Conservation (phyloP, 2,113 vertebrate species). For the Jacana jacana region DNA sequence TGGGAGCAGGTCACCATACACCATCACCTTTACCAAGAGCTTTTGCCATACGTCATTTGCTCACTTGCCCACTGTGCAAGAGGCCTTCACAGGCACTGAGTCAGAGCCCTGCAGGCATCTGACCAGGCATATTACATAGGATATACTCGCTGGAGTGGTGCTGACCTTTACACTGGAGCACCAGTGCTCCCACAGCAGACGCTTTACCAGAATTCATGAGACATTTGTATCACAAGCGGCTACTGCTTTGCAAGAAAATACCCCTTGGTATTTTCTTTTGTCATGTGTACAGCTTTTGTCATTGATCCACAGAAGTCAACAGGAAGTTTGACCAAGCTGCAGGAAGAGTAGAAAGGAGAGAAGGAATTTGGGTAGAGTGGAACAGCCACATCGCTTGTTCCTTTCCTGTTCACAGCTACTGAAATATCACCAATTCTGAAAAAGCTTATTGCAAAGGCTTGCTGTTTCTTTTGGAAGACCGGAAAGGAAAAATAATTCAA, state of each 20-base stretch:
- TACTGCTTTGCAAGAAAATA: not conserved
- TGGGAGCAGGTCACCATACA: not conserved
- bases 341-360: not conserved
- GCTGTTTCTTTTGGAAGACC: not conserved
- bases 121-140: not conserved
- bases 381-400: not conserved
- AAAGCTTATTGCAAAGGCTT: not conserved
- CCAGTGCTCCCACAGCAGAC: not conserved
- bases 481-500: not conserved
- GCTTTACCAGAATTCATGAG: not conserved
- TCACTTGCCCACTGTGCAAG: not conserved
- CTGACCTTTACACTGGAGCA: not conserved
- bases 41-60: not conserved
- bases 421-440: not conserved
- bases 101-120: not conserved
- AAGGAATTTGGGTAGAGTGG: not conserved
- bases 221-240: not conserved
- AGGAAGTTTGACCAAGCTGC: not conserved
- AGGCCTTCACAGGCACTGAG: rapidly evolving
- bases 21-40: not conserved
- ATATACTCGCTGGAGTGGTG: not conserved
- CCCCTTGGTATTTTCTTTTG: too few species aligned
- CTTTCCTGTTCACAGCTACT: not conserved
- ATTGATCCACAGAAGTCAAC: not conserved
- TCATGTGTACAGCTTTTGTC: rapidly evolving